phyloP scores from a whole-genome alignment of 2,888 invertebrate genomes.

The Polydrusus tereticollis region DNA sequence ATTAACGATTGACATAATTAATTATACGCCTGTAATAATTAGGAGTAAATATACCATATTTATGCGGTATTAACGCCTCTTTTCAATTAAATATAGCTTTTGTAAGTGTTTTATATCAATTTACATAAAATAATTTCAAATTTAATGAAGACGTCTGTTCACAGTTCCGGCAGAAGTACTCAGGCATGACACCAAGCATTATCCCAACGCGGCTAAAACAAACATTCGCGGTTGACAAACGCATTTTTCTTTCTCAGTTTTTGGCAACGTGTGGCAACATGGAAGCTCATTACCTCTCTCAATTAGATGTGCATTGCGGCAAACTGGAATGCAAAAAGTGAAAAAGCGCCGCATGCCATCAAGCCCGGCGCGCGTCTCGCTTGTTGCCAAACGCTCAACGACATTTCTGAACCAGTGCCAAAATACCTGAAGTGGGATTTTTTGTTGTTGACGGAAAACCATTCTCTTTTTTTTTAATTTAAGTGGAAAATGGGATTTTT shows the following conservation, averaged over 20 bases:
- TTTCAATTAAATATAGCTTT: not conserved
- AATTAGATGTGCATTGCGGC: slow-evolving; percentile 57
- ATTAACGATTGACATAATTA: too few relatives aligned
- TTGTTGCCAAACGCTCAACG: slow-evolving; percentile 48
- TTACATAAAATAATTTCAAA: slow-evolving; percentile 18
- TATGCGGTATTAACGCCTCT: not conserved
- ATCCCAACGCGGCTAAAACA: slow-evolving; percentile 30
- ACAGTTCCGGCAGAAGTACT: slow-evolving; percentile 34
- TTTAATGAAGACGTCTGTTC: slow-evolving; percentile 32
- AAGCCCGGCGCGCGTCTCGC: slow-evolving; percentile 42
- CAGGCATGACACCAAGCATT: slow-evolving; percentile 28
- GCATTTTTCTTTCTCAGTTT: slow-evolving; percentile 29
- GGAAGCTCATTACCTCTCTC: slow-evolving; percentile 59
- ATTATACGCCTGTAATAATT: too few relatives aligned
- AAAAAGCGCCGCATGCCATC: slow-evolving; percentile 29
- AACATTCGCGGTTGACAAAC: slow-evolving; percentile 27
- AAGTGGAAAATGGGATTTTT: too few relatives aligned
- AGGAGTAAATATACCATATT: not conserved
- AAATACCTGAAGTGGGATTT: slow-evolving; percentile 47
- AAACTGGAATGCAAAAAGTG: slow-evolving; percentile 43
- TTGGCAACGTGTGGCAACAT: slow-evolving; percentile 44
- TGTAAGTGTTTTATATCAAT: not conserved
- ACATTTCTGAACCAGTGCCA: slow-evolving; percentile 52
- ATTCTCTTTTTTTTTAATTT: not conserved
- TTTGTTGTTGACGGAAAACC: slow-evolving; percentile 24